Evolutionary conservation across 2,797 vertebrate species (phyloP).

Genomic region (Ammospiza maritima): DNA sequence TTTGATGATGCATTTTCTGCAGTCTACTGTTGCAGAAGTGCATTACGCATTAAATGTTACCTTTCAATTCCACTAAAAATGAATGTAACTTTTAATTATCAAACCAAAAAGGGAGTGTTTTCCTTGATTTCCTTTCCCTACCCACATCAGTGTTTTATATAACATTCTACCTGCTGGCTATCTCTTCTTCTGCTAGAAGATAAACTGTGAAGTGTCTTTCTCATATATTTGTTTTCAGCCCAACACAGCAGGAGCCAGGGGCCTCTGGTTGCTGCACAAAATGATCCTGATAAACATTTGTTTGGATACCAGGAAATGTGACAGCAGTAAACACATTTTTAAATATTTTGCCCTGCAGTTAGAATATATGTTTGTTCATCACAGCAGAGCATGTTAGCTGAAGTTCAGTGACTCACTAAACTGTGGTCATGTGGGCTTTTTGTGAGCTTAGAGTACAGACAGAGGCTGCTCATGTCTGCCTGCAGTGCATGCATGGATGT

Average conservation of each 20-base stretch:
- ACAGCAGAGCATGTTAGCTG: slow-evolving; percentile 53
- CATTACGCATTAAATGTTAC: not conserved
- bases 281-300: not conserved
- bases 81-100: not conserved
- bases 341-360: slow-evolving; percentile 36
- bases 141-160: not conserved
- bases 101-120: not conserved
- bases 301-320: slow-evolving; percentile 18
- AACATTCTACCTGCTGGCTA: not conserved
- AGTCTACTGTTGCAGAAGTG: not conserved
- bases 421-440: slow-evolving; percentile 14
- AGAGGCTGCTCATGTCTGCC: slow-evolving; percentile 27
- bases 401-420: slow-evolving; percentile 56
- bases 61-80: slow-evolving; percentile 11
- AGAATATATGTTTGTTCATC: slow-evolving; percentile 24
- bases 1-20: slow-evolving; percentile 6
- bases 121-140: not conserved
- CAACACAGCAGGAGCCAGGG: not conserved
- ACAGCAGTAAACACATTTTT: slow-evolving; percentile 27
- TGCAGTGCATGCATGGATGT: not conserved
- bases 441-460: slow-evolving; percentile 12
- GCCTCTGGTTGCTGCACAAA: not conserved
- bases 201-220: not conserved
- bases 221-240: not conserved
- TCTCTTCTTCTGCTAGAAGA: not conserved